Percentiles rank a stretch among this genome's conserved stretches.
Evolutionary conservation across 2,797 vertebrate species (phyloP).

Genomic region (Enteromius paludinosus): DNA sequence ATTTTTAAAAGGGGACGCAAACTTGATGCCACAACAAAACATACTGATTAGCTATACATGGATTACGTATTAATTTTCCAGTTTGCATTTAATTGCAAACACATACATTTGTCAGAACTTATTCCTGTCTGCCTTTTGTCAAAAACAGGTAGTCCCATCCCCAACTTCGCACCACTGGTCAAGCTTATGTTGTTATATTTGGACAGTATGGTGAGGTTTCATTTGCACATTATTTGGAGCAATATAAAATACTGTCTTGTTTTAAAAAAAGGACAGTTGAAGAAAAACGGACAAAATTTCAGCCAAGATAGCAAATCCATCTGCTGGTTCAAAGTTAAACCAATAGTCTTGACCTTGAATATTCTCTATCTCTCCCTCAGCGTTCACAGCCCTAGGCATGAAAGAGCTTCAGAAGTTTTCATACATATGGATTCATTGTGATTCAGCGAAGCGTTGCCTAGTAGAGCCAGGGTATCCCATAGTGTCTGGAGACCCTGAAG

Average conservation of each 20-base stretch:
- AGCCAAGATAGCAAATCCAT: background rate
- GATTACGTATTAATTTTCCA: background rate
- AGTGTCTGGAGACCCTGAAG: slow-evolving; percentile 26
- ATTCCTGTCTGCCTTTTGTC: background rate
- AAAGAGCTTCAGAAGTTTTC: slow-evolving; percentile 22
- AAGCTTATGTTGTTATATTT: background rate
- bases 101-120: background rate
- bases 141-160: background rate
- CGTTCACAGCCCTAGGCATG: slow-evolving; percentile 10
- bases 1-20: background rate
- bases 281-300: slow-evolving; percentile 3
- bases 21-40: background rate
- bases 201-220: background rate
- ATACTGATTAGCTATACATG: background rate
- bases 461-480: slow-evolving; percentile 32
- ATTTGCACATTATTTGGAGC: background rate
- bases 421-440: slow-evolving; percentile 24
- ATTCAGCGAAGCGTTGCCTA: slow-evolving; percentile 46
- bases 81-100: background rate
- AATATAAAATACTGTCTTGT: background rate
- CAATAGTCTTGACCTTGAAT: background rate
- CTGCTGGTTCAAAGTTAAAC: background rate
- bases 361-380: background rate
- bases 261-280: background rate
- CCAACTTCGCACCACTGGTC: background rate